These are phyloP conservation scores for Leptinotarsa haldemani DNA, from an alignment of 2,888 invertebrate species.

Conservation along the genomic window DNA sequence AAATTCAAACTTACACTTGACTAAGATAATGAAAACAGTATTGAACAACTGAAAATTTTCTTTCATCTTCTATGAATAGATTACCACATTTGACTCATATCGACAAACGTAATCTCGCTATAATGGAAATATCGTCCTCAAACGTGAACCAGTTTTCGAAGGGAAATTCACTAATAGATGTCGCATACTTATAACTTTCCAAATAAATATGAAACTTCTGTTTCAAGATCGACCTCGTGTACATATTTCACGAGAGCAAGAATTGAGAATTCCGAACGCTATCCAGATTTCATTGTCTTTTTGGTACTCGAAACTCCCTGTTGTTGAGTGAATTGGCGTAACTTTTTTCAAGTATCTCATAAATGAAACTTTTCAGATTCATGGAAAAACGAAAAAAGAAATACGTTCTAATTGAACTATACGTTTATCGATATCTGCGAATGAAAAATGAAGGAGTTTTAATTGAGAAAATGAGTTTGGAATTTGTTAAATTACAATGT, in stretches of 20 bases:
- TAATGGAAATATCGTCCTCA: not conserved
- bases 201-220: slow-evolving; percentile 6
- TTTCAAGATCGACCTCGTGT: slow-evolving; percentile 16
- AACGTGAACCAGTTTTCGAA: not conserved
- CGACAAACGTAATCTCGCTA: not conserved
- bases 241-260: slow-evolving; percentile 13
- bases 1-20: no score
- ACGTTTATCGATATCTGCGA: slow-evolving; percentile 25
- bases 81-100: no score
- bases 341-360: slow-evolving; percentile 28
- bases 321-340: slow-evolving; percentile 17
- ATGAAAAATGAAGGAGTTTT: slow-evolving; percentile 30
- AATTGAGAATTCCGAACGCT: slow-evolving; percentile 13
- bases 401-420: slow-evolving; percentile 27
- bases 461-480: slow-evolving; percentile 32
- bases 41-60: no score
- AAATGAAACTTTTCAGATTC: slow-evolving; percentile 33
- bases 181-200: not conserved
- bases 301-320: slow-evolving; percentile 17
- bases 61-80: no score
- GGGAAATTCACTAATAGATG: not conserved
- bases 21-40: no score
- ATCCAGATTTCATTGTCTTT: slow-evolving; percentile 11
- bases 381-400: slow-evolving; percentile 32
- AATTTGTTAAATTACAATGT: no score